Percentiles rank a stretch among this genome's conserved stretches.
Evolutionary conservation across 2,113 vertebrate genomes (phyloP).

Genomic region (Ancistrus triradiatus): DNA sequence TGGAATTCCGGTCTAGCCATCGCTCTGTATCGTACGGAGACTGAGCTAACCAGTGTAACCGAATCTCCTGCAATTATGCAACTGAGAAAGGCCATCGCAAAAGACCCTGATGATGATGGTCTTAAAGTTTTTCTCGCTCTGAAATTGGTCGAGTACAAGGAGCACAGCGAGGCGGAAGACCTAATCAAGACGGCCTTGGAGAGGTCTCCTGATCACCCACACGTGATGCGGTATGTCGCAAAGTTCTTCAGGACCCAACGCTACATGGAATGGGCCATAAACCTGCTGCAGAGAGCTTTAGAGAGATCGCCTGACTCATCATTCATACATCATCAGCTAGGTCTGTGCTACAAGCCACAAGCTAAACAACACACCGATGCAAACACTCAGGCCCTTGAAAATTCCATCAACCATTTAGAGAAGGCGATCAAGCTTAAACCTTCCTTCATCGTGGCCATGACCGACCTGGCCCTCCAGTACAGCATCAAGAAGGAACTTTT

Average conservation of each 20-base stretch:
- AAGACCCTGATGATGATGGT: slow-evolving; percentile 44
- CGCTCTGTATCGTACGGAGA: slow-evolving; percentile 40
- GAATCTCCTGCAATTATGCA: slow-evolving; percentile 27
- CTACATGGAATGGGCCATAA: slow-evolving; percentile 21
- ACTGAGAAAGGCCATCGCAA: slow-evolving; percentile 38
- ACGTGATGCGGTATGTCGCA: slow-evolving; percentile 39
- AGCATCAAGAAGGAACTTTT: slow-evolving; percentile 12
- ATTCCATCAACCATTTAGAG: slow-evolving; percentile 43
- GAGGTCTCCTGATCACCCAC: slow-evolving; percentile 33
- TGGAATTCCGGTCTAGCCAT: slow-evolving; percentile 49
- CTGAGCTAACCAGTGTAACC: not conserved
- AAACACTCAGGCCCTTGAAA: not conserved
- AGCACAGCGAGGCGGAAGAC: slow-evolving; percentile 7
- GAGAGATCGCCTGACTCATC: slow-evolving; percentile 26
- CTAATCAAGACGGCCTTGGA: slow-evolving; percentile 40
- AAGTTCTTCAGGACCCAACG: slow-evolving; percentile 33
- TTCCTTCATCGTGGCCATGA: slow-evolving; percentile 24
- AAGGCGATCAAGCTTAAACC: slow-evolving; percentile 35
- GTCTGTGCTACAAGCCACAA: slow-evolving; percentile 49
- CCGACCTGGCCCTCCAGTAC: slow-evolving; percentile 32
- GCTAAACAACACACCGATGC: slow-evolving; percentile 8
- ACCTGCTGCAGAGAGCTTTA: slow-evolving; percentile 30
- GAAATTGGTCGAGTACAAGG: slow-evolving; percentile 26
- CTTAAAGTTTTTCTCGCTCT: slow-evolving; percentile 40
- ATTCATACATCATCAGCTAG: slow-evolving; percentile 54